Percentiles rank a stretch among this genome's conserved stretches.
phyloP scores from a whole-genome alignment of 2,888 invertebrate species.

The Pyrochroa serraticornis region DNA sequence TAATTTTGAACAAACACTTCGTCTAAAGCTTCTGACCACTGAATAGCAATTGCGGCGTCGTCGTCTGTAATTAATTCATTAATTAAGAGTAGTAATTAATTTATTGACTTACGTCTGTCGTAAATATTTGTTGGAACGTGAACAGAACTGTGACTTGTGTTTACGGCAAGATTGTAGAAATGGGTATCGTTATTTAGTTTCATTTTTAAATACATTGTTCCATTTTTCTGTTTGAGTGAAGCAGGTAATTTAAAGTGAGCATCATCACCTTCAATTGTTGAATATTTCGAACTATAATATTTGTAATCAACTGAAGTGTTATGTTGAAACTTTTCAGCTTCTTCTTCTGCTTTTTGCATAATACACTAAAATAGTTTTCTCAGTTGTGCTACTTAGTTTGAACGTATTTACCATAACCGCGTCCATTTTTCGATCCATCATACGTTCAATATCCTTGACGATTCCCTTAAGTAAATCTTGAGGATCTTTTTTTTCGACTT shows the following conservation, averaged over 20 bases:
- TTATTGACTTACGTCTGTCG: slow-evolving; percentile 69
- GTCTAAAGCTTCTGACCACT: slow-evolving; percentile 89
- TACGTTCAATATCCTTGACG: slow-evolving; percentile 79
- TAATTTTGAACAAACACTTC: slow-evolving; percentile 85
- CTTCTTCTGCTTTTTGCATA: slow-evolving; percentile 73
- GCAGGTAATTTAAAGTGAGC: slow-evolving; percentile 31
- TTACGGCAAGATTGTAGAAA: slow-evolving; percentile 84
- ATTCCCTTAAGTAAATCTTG: slow-evolving; percentile 78
- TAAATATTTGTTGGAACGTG: slow-evolving; percentile 95
- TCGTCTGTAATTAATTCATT: slow-evolving; percentile 38
- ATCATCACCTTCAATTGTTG: slow-evolving; percentile 57
- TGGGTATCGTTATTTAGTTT: slow-evolving; percentile 75
- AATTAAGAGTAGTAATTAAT: neutral
- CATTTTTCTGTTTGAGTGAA: slow-evolving; percentile 31
- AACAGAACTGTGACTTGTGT: slow-evolving; percentile 81
- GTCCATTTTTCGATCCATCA: slow-evolving; percentile 87
- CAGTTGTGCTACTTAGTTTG: neutral
- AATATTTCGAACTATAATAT: slow-evolving; percentile 86
- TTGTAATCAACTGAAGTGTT: slow-evolving; percentile 56
- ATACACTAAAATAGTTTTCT: slow-evolving; percentile 67
- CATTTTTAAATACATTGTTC: slow-evolving; percentile 63
- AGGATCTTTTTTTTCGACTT: slow-evolving; percentile 81
- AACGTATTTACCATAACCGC: slow-evolving; percentile 72
- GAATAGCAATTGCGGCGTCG: slow-evolving; percentile 75
- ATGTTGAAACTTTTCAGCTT: slow-evolving; percentile 68